Base-by-base conservation (phyloP, 2,113 vertebrate genomes). In the Chrysemys picta region DNA sequence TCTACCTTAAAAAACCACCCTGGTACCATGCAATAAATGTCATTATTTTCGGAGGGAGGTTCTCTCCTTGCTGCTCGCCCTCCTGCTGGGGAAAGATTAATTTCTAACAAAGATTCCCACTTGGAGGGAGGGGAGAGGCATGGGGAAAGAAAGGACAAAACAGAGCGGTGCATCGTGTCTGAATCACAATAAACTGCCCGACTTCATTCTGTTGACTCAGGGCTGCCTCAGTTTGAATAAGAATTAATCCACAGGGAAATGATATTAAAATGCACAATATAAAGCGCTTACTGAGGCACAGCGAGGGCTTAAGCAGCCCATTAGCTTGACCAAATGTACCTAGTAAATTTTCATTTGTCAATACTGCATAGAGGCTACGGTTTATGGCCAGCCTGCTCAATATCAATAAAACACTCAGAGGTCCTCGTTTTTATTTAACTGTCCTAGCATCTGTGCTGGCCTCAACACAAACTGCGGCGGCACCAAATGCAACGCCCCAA, bases 311-410 rank as follows among this genome's bases (percentile, higher is more conserved):
- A 97, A 98, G 97, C 95, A 97, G 94, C 95, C 97, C 97, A 97
- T 98, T 98, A 98, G 97, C 97, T 95, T 94, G 94, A 96, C 95
- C 2, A 2, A 97, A 95, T 56, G 62, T 92, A 88, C 87, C 82
- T 97, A 90, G 95, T 91, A 96, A 97, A 97, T 95, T 97, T 84
- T 96, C 96, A 95, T 96, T 96, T 95, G 96, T 98, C 97, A 95
- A 97, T 98, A 98, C 95, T 47, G 88, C 95, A 98, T 98, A 95
- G 95, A 97, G 96, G 95, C 80, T 96, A 95, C 92, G 75, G 91
- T 96, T 97, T 97, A 97, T 96, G 97, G 94, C 96, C 96, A 96
- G 95, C 96, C 89, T 93, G 95, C 92, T 98, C 97, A 96, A 94
- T 94, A 92, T 89, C 79, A 92, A 62, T 85, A 81, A 89, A 88